Conservation (phyloP, 1,140 invertebrate genomes). For the Laupala kohalensis region DNA sequence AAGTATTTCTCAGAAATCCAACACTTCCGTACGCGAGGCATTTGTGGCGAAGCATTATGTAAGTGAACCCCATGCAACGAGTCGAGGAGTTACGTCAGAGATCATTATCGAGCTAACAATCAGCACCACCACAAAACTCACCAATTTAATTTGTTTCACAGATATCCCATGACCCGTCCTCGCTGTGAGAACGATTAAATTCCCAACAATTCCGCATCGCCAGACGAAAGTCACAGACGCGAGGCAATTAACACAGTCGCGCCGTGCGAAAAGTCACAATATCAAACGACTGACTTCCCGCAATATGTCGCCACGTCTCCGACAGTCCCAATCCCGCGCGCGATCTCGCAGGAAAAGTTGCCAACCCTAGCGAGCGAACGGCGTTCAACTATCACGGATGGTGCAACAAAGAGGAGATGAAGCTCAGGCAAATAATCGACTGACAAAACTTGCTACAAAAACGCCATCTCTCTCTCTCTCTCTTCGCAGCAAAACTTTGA, state of each 20-base stretch:
- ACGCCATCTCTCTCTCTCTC: neutral
- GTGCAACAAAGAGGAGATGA: neutral
- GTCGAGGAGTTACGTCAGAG: no score
- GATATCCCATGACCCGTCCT: no score
- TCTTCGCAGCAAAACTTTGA: neutral
- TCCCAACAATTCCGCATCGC: no score
- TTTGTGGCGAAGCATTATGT: no score
- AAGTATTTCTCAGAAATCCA: no score
- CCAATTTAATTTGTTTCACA: no score
- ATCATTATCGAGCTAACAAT: no score
- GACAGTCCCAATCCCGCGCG: neutral
- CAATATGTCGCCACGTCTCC: neutral
- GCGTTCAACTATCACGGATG: neutral
- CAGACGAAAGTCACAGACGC: neutral
- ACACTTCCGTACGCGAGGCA: no score
- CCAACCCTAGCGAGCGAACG: neutral
- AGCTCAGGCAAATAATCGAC: neutral
- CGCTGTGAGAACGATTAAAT: no score
- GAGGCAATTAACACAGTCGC: neutral
- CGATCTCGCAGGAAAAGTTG: neutral
- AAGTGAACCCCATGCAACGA: no score
- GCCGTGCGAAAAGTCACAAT: neutral
- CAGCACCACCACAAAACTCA: no score
- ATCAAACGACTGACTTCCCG: neutral
- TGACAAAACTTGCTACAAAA: neutral